Evolutionary conservation across 2,113 vertebrate species (phyloP).

Genomic region (Echinops telfairi): DNA sequence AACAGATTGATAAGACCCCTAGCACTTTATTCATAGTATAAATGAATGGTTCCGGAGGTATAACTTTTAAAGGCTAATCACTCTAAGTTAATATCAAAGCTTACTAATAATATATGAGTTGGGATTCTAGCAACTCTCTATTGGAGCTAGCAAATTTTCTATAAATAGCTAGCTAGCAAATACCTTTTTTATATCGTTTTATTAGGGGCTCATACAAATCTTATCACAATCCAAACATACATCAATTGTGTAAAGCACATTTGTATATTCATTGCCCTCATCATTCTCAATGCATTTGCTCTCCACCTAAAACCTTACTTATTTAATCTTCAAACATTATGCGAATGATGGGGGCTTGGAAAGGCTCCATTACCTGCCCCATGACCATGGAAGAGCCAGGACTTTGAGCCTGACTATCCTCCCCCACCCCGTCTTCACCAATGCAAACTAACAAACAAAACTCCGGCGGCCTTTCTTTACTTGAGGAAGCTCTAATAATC

Average conservation of each 20-base stretch:
- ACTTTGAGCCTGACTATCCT: not conserved
- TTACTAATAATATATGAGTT: not conserved
- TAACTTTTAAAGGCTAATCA: constrained; percentile 29
- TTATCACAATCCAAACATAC: too few species aligned
- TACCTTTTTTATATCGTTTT: not conserved
- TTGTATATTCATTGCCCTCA: too few species aligned
- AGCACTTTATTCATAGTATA: constrained; percentile 47
- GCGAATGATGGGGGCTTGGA: not conserved
- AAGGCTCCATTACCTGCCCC: not conserved
- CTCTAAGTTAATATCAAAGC: constrained; percentile 25
- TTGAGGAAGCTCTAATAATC: not conserved
- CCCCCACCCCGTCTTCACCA: not conserved
- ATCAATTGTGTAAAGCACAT: too few species aligned
- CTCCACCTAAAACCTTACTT: too few species aligned
- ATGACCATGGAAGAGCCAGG: not conserved
- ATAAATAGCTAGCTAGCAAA: not conserved
- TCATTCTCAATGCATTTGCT: too few species aligned
- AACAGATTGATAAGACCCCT: not conserved
- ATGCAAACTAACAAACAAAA: not conserved
- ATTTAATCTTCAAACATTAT: not conserved
- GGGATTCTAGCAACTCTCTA: not conserved
- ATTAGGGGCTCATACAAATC: too few species aligned
- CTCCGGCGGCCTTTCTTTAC: not conserved
- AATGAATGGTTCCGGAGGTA: constrained; percentile 32
- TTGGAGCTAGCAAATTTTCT: not conserved